Conservation (phyloP, 2,113 vertebrate species). For the Hypomesus transpacificus region DNA sequence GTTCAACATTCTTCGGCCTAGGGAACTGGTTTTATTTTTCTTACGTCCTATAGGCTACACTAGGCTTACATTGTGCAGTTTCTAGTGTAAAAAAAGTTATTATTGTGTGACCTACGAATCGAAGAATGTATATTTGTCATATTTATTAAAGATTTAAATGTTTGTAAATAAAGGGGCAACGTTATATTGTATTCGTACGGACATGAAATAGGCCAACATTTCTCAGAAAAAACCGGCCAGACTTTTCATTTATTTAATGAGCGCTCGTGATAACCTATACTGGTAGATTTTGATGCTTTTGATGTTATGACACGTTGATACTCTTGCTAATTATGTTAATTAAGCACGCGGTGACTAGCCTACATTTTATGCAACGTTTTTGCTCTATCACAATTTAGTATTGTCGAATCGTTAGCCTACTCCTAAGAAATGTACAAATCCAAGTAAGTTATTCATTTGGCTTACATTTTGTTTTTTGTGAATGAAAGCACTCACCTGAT, state of each 20-base stretch:
- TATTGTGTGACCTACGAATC: neutral
- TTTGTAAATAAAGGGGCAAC: neutral
- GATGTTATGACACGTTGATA: no score
- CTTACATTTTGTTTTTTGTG: neutral
- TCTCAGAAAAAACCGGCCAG: slow-evolving; percentile 3
- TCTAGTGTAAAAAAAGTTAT: neutral
- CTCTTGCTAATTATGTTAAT: no score
- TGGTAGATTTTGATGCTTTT: no score
- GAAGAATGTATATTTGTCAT: slow-evolving; percentile 16
- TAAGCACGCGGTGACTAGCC: neutral
- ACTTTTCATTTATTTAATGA: neutral
- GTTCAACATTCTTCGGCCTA: neutral
- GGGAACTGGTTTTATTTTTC: slow-evolving; percentile 11
- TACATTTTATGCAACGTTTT: neutral
- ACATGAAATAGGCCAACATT: slow-evolving; percentile 13
- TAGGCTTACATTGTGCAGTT: neutral
- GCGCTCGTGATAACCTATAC: no score
- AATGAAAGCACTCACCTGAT: neutral
- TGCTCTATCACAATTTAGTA: no score
- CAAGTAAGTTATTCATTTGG: no score
- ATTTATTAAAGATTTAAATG: slow-evolving; percentile 6
- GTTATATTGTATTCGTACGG: neutral
- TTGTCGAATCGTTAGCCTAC: no score
- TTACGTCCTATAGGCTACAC: neutral
- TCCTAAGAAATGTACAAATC: no score